phyloP scores from a whole-genome alignment of 2,888 invertebrate genomes.

The Acleris literana region DNA sequence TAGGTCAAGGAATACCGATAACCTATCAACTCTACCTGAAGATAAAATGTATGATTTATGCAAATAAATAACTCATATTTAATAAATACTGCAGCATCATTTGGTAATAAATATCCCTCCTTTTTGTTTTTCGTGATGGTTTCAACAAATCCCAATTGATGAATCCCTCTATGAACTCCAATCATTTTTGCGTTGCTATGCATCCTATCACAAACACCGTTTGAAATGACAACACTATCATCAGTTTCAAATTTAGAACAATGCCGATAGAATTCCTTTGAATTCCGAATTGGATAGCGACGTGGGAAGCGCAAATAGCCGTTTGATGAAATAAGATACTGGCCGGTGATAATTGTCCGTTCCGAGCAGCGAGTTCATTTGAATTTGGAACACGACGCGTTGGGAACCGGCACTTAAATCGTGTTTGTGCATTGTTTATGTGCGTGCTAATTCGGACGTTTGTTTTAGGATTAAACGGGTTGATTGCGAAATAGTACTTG shows the following conservation, averaged over 20 bases:
- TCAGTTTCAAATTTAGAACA: slow-evolving; percentile 34
- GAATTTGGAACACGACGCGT: slow-evolving; percentile 30
- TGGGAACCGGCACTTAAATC: slow-evolving; percentile 20
- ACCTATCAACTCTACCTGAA: slow-evolving; percentile 11
- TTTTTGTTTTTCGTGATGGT: too few species aligned
- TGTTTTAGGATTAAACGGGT: slow-evolving; percentile 13
- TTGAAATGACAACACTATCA: slow-evolving; percentile 30
- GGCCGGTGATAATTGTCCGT: slow-evolving; percentile 35
- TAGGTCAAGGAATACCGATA: slow-evolving; percentile 20
- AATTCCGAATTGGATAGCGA: slow-evolving; percentile 35
- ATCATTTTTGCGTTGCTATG: not conserved
- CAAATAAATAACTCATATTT: not conserved
- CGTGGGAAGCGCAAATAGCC: slow-evolving; percentile 35
- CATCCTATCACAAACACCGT: slow-evolving; percentile 4
- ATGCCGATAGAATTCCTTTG: slow-evolving; percentile 30
- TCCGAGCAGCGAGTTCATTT: slow-evolving; percentile 33
- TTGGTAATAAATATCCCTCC: too few species aligned
- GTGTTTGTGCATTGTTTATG: slow-evolving; percentile 18
- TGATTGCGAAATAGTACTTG: not conserved
- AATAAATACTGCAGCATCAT: too few species aligned
- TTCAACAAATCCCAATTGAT: not conserved
- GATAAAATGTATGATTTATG: slow-evolving; percentile 8
- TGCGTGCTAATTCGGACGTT: slow-evolving; percentile 14
- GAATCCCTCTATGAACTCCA: not conserved
- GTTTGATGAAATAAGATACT: slow-evolving; percentile 37